A percentile compares a stretch with the other conserved stretches of the same genome.
These are phyloP conservation scores for Pectinophora gossypiella DNA, from an alignment of 1,140 invertebrate genomes.

Conservation along the genomic window DNA sequence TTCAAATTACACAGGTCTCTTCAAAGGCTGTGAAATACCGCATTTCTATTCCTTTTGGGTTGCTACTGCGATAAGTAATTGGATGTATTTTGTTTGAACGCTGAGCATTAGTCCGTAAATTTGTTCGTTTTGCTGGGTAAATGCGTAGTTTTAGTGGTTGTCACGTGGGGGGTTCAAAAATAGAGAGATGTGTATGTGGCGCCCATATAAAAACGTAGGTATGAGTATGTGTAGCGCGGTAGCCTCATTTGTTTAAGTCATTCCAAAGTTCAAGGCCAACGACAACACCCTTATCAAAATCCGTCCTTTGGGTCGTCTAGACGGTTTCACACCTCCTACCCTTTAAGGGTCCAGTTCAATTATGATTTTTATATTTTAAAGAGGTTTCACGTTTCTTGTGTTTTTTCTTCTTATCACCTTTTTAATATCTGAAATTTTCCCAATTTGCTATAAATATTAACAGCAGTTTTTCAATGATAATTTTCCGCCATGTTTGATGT, in stretches of 20 bases:
- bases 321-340: constrained; percentile 65
- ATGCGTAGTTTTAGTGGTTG: constrained; percentile 22
- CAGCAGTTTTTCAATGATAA: too few species aligned
- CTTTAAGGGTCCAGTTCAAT: constrained; percentile 55
- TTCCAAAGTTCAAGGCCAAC: constrained; percentile 65
- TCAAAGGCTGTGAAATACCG: constrained; percentile 26
- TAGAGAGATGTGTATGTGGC: background rate
- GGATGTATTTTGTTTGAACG: constrained; percentile 38
- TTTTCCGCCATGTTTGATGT: too few species aligned
- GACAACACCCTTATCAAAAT: constrained; percentile 59
- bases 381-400: too few species aligned
- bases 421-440: too few species aligned
- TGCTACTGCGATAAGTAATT: constrained; percentile 36
- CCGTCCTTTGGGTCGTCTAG: constrained; percentile 66
- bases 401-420: too few species aligned
- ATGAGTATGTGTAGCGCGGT: constrained; percentile 2
- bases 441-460: too few species aligned
- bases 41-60: constrained; percentile 26
- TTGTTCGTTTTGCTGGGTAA: constrained; percentile 28
- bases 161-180: constrained; percentile 3
- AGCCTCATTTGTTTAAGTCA: constrained; percentile 65
- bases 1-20: constrained; percentile 29
- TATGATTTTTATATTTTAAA: constrained; percentile 33
- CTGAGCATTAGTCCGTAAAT: constrained; percentile 31
- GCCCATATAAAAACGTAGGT: background rate